Base-by-base conservation (phyloP, 2,113 vertebrate genomes). In the Gadus chalcogrammus region DNA sequence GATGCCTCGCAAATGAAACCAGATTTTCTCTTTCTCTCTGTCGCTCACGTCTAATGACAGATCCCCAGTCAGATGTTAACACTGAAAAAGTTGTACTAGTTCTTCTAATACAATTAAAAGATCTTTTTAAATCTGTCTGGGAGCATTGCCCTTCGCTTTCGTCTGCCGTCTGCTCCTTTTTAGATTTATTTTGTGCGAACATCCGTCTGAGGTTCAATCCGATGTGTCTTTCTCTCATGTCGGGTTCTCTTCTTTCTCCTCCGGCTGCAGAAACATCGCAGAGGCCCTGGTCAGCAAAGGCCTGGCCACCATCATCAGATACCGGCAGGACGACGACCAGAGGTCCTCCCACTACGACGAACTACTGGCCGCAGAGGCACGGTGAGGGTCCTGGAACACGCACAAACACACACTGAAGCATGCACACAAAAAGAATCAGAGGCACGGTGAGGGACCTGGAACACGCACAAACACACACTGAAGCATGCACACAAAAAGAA, bases 201-300 rank as follows among this genome's bases (percentile, higher is more conserved):
- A 17, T 2, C 12, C 61, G 4, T 11, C 4, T 11, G 17, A 15
- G n/a, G 15, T 31, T 64, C 15, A 22, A 15, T 15, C 62, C 27
- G 12, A 12, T 16, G 8, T 28, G 64, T 27, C 8, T 63, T 20
- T 73, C 52, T 64, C 67, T 73, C 68, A 20, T 52, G 9, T 55
- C 60, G 56, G 38, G 7, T 17, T 31, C 55, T 64, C 9, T 9
- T 61, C 61, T 15, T 62, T 28, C 12, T 62, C 60, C 60, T 18
- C 61, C 15, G 13, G 58, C 74, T 84, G 3, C 91, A 99, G 97
- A 78, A 98, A 99, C 93, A 98, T 96, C 1, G 97, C 97, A 0
- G 97, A 99, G 85, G 97, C 97, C 7, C 91, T 99, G 61, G 94
- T 99, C 83, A 99, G 97, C 88, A 99, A 99, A 89, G 96, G 97